Evolutionary conservation across 2,888 invertebrate genomes (phyloP).

Genomic region (Aproaerema taeniolella): DNA sequence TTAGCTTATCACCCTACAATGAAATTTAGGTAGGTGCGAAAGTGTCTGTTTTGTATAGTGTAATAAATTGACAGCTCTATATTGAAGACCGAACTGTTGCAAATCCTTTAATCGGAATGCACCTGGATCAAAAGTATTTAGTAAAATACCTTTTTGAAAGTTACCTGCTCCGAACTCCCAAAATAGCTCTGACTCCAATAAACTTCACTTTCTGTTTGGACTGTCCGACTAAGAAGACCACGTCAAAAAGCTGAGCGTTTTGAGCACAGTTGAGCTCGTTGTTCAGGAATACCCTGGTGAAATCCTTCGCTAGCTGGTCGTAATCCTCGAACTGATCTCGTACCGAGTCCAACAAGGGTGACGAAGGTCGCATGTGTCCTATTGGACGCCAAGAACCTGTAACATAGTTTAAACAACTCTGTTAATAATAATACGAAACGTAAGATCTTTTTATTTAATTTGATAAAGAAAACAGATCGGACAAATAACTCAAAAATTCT

Average conservation of each 20-base stretch:
- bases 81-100: too few relatives aligned
- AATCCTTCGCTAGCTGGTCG: slow-evolving; percentile 95
- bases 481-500: too few relatives aligned
- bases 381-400: slow-evolving; percentile 95
- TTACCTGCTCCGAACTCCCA: slow-evolving; percentile 93
- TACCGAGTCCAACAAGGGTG: slow-evolving; percentile 93
- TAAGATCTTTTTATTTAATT: too few relatives aligned
- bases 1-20: too few relatives aligned
- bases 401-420: not conserved
- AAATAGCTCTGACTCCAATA: slow-evolving; percentile 93
- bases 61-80: too few relatives aligned
- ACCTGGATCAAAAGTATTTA: too few relatives aligned
- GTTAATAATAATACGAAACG: too few relatives aligned
- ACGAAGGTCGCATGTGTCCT: slow-evolving; percentile 95
- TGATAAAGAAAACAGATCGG: too few relatives aligned
- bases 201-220: slow-evolving; percentile 94
- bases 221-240: slow-evolving; percentile 93
- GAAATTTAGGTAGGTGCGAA: too few relatives aligned
- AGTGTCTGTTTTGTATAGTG: too few relatives aligned
- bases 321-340: slow-evolving; percentile 96
- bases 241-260: slow-evolving; percentile 92
- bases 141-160: too few relatives aligned
- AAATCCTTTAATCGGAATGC: too few relatives aligned
- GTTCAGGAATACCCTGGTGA: slow-evolving; percentile 92
- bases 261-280: slow-evolving; percentile 85